Evolutionary conservation across 2,113 vertebrate species (phyloP).

Genomic region (Rhineura floridana): DNA sequence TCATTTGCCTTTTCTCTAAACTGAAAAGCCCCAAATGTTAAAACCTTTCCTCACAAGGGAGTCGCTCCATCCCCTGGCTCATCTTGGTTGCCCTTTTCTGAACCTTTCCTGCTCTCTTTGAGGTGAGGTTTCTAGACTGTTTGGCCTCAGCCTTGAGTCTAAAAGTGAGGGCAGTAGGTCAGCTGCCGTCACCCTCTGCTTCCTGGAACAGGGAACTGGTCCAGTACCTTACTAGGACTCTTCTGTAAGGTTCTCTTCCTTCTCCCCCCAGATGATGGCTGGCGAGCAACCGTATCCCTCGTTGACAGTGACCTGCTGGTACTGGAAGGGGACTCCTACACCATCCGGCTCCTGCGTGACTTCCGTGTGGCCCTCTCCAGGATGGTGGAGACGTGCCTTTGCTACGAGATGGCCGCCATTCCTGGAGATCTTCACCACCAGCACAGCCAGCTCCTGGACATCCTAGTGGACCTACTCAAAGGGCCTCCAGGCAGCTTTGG

Average conservation of each 20-base stretch:
- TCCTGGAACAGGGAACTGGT: neutral
- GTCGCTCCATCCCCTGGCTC: too few relatives aligned
- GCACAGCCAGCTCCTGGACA: slow-evolving; percentile 84
- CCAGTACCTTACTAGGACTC: accelerated
- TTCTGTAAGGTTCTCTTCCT: neutral
- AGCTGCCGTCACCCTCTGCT: neutral
- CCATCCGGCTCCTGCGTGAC: slow-evolving; percentile 87
- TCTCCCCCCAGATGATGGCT: slow-evolving; percentile 76
- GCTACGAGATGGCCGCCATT: slow-evolving; percentile 71
- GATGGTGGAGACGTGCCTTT: slow-evolving; percentile 90
- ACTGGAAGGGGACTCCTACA: slow-evolving; percentile 81
- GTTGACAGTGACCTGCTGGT: slow-evolving; percentile 83
- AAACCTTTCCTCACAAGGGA: too few relatives aligned
- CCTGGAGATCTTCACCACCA: slow-evolving; percentile 76
- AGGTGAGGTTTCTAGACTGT: too few relatives aligned
- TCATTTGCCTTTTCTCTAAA: too few relatives aligned
- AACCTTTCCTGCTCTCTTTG: too few relatives aligned
- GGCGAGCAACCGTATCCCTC: slow-evolving; percentile 84
- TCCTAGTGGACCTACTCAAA: slow-evolving; percentile 89
- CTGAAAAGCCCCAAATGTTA: too few relatives aligned
- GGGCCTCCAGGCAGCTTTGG: slow-evolving; percentile 78
- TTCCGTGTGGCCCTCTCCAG: slow-evolving; percentile 88
- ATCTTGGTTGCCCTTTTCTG: too few relatives aligned
- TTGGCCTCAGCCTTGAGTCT: too few relatives aligned
- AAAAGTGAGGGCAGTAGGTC: neutral